Base-by-base conservation (phyloP, 1,140 invertebrate genomes). In the Eurosta solidaginis region DNA sequence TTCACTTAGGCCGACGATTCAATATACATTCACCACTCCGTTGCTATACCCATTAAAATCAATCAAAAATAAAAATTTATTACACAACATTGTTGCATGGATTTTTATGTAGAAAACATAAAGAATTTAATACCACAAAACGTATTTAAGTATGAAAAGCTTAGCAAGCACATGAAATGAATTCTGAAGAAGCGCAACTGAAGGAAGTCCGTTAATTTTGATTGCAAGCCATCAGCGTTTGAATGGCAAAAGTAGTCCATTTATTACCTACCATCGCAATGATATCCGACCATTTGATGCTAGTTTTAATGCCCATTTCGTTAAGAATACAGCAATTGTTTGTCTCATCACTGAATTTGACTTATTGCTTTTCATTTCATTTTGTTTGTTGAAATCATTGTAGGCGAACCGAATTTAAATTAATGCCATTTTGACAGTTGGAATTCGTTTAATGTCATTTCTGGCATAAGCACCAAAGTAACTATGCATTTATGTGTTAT, bases 21-120 rank as follows among this genome's bases (percentile, higher is more conserved):
- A 25, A 3, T 9, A 42, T n/a, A 1, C 73, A 74, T 36, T 42
- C 27, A 74, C 3, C 74, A 80, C 83, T 83, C 78, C 76, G 82
- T 80, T 80, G 80, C 82, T 78, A 83, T 84, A 82, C 84, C 82
- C 84, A 85, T 85, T 85, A 85, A 85, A 85, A 85, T 85, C 84
- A 85, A 85, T 85, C 84, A 85, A 85, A 84, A 74, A 74, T 74
- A 85, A 85, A 84, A 74, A 74, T 74, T 74, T 74, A 74, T 74
- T 44, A 20, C 44, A 47, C 40, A 74, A 74, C 73, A 47, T 74
- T 74, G 73, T 74, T 47, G 73, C 40, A 44, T 74, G 42, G 44
- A 33, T 47, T 45, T 74, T 74, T 74, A 74, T 74, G 73, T 68
- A 68, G 59, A 47, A 74, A 74, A 27, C 73, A 74, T 74, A 74